Evolutionary conservation across 1,140 invertebrate genomes (phyloP), one percentile per base, ranked within the genome.

Genomic region (Caenorhabditis remanei): DNA sequence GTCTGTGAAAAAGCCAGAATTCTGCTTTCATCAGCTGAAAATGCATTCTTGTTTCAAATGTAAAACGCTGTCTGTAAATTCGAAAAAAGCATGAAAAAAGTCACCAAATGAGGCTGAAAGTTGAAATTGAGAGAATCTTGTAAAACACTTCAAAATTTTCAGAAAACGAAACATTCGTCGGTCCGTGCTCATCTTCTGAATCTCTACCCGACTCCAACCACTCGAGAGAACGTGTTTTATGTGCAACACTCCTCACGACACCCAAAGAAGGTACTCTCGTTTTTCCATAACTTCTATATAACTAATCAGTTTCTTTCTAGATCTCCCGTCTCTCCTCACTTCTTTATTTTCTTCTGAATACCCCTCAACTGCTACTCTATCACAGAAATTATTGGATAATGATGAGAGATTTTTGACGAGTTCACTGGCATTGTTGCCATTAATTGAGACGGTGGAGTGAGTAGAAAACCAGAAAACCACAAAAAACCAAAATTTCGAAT

Each of bases 391-490:
- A 21, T 14, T 79, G n/a, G 71, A 50, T 50, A 79, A 50, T 50
- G 71, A 79, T 79, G 71, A 79, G n/a, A 6, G 71, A 79, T 79
- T 79, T 79, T n/a, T 79, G 43, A 79, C 71, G 40, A 21, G 71
- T 79, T 53, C 24, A 11, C 46, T 79, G 43, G 71, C 71, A 50
- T n/a, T 79, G 5, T 50, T 79, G 19, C 71, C 71, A 4, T 24
- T 79, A 13, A 79, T 79, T 2, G 71, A 79, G n/a, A 43, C 0
- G 4, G 21, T 79, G 24, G 40, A 43, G 40, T 43, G 41, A 43
- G 61, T 63, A 13, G n/a, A 19, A 65, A 65, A 24, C 4, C 9
- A 65, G 24, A 6, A 65, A 40, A 41, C 32, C n/a, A 1, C 0
- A 58, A 65, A 71, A 71, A n/a, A n/a, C n/a, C n/a, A n/a, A n/a